These are phyloP conservation scores for Meandrusa payeni DNA, from an alignment of 2,888 invertebrate species.

Conservation along the genomic window DNA sequence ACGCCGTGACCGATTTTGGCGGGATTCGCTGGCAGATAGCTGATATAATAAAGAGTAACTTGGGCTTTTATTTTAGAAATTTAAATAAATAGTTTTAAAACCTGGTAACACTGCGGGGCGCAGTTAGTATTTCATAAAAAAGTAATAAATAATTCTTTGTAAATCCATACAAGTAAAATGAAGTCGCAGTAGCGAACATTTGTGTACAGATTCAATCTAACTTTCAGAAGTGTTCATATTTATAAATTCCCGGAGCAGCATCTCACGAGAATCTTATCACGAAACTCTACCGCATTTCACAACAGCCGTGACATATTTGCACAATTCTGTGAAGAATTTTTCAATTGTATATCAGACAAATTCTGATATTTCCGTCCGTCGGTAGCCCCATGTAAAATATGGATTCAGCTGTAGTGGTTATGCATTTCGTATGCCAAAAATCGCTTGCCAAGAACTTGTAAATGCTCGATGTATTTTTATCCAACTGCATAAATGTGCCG, in stretches of 20 bases:
- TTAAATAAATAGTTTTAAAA: no score
- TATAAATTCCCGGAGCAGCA: constrained; percentile 17
- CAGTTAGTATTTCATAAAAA: no score
- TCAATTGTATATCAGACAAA: constrained; percentile 33
- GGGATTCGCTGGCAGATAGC: no score
- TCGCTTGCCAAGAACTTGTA: constrained; percentile 35
- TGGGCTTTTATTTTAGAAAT: no score
- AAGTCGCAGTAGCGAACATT: no score
- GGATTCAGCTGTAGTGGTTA: constrained; percentile 32
- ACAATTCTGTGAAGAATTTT: constrained; percentile 35
- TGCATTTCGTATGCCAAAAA: constrained; percentile 35
- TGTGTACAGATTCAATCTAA: constrained; percentile 1
- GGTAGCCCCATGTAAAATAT: constrained; percentile 35
- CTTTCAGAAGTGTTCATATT: constrained; percentile 4
- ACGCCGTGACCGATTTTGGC: no score
- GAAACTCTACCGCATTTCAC: constrained; percentile 29
- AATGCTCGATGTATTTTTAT: constrained; percentile 24
- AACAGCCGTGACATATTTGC: constrained; percentile 34
- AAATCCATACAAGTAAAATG: no score
- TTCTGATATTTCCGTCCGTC: constrained; percentile 33
- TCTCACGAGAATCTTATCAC: constrained; percentile 18
- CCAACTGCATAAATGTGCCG: constrained; percentile 23
- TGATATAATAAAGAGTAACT: no score
- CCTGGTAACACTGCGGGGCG: no score
- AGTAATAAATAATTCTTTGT: no score